These are phyloP conservation scores for Drosophila atroscutellata DNA, from an alignment of 2,888 invertebrate genomes.

Conservation along the genomic window DNA sequence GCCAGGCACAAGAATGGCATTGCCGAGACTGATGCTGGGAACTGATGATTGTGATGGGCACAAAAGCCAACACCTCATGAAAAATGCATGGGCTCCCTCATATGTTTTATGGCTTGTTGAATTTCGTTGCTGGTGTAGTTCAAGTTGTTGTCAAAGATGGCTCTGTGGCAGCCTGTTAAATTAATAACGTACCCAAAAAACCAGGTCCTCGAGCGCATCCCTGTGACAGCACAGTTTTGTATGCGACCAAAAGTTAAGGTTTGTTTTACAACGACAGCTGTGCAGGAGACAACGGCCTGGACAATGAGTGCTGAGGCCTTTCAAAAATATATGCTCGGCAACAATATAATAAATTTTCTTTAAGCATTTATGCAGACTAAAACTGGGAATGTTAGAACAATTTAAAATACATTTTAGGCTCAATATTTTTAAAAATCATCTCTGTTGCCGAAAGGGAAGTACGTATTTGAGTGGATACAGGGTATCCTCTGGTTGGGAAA, in stretches of 20 bases:
- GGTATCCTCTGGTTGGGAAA: not conserved
- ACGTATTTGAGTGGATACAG: not conserved
- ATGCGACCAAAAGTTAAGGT: constrained; percentile 68
- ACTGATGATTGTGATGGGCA: constrained; percentile 73
- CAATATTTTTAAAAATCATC: not conserved
- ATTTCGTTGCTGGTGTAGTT: constrained; percentile 72
- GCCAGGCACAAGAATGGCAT: constrained; percentile 22
- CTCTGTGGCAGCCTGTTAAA: constrained; percentile 72
- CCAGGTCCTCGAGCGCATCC: constrained; percentile 18
- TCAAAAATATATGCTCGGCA: constrained; percentile 34
- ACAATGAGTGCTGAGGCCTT: constrained; percentile 22
- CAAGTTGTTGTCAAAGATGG: constrained; percentile 74
- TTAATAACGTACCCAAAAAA: constrained; percentile 72
- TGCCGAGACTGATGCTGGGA: constrained; percentile 13
- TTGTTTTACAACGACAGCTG: constrained; percentile 78
- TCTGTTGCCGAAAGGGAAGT: not conserved
- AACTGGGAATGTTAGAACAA: not conserved
- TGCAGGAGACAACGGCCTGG: constrained; percentile 54
- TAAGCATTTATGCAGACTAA: constrained; percentile 27
- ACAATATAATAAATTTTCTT: constrained; percentile 68
- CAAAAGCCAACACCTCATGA: constrained; percentile 84
- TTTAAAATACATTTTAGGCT: not conserved
- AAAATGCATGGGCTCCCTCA: constrained; percentile 82
- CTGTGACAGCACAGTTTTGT: constrained; percentile 55
- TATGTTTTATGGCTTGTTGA: constrained; percentile 84